Evolutionary conservation across 1,140 invertebrate genomes (phyloP).

Genomic region (Bombus sylvicola): DNA sequence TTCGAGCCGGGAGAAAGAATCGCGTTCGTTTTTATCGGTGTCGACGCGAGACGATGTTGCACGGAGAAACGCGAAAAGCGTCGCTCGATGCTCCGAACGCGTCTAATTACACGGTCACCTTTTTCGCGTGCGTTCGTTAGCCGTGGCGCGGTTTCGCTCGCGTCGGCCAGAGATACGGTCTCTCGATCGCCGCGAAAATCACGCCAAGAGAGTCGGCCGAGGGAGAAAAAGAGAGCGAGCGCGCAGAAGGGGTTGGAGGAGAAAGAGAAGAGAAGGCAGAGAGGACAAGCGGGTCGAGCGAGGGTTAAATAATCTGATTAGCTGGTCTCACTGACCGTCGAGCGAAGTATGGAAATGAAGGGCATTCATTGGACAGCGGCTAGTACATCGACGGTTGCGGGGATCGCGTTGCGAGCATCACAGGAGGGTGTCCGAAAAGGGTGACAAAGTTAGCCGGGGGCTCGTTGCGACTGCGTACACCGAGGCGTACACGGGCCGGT

Average conservation of each 20-base stretch:
- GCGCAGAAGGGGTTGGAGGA: background rate
- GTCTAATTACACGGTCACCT: background rate
- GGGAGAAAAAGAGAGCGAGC: too few species aligned
- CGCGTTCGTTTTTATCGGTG: background rate
- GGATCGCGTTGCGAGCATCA: conserved; percentile 20
- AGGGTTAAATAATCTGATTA: conserved; percentile 81
- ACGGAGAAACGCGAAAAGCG: background rate
- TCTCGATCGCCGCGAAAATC: background rate
- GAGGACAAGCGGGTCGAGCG: conserved; percentile 59
- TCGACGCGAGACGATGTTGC: too few species aligned
- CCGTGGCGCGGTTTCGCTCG: background rate
- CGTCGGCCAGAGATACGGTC: background rate
- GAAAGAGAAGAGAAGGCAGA: background rate
- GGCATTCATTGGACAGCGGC: conserved; percentile 77
- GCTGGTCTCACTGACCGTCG: conserved; percentile 76
- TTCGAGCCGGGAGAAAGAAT: background rate
- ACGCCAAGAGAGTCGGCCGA: background rate
- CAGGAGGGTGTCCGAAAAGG: conserved; percentile 62
- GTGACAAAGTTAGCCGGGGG: conserved; percentile 56
- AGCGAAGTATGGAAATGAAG: conserved; percentile 81
- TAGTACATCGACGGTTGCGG: conserved; percentile 55
- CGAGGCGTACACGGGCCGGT: conserved; percentile 19
- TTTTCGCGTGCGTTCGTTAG: background rate
- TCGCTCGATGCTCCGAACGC: background rate
- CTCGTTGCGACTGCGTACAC: conserved; percentile 67